These are phyloP conservation scores for Phortica magna DNA, from an alignment of 2,888 invertebrate genomes.

Conservation along the genomic window DNA sequence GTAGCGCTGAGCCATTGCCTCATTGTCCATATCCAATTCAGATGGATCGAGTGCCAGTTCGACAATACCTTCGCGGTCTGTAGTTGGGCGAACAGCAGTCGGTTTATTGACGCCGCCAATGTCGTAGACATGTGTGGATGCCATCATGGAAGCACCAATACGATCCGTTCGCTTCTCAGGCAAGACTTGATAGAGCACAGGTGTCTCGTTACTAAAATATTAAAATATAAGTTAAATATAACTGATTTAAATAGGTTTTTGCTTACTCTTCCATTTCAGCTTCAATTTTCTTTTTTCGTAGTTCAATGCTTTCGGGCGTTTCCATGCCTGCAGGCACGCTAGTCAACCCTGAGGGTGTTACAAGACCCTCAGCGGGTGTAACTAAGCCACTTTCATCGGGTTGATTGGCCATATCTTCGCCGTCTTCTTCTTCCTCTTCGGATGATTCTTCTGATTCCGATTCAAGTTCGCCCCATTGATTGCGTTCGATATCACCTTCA, in stretches of 20 bases:
- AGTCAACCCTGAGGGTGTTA: slow-evolving; percentile 96
- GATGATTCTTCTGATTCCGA: slow-evolving; percentile 85
- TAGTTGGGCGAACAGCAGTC: slow-evolving; percentile 72
- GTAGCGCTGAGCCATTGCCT: slow-evolving; percentile 96
- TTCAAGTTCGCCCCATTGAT: slow-evolving; percentile 98
- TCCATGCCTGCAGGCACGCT: slow-evolving; percentile 96
- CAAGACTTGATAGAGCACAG: slow-evolving; percentile 95
- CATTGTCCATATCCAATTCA: slow-evolving; percentile 96
- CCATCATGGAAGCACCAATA: slow-evolving; percentile 97
- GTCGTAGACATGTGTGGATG: slow-evolving; percentile 98
- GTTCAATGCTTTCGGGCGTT: slow-evolving; percentile 98
- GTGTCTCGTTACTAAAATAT: slow-evolving; percentile 88
- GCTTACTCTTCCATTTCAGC: slow-evolving; percentile 94
- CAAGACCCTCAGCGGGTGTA: slow-evolving; percentile 95
- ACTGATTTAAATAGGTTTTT: background rate
- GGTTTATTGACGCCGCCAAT: slow-evolving; percentile 84
- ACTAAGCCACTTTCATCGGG: slow-evolving; percentile 90
- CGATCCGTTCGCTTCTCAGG: slow-evolving; percentile 96
- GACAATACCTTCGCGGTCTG: slow-evolving; percentile 85
- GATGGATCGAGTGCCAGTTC: slow-evolving; percentile 98
- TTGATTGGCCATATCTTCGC: slow-evolving; percentile 79
- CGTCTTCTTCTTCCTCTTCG: slow-evolving; percentile 84
- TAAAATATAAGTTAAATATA: slow-evolving; percentile 22
- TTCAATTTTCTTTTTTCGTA: slow-evolving; percentile 97
- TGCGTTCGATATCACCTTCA: slow-evolving; percentile 94